Evolutionary conservation across 1,140 invertebrate species (phyloP), one percentile per base, ranked within the genome.

Genomic region (Ganaspis sp.): DNA sequence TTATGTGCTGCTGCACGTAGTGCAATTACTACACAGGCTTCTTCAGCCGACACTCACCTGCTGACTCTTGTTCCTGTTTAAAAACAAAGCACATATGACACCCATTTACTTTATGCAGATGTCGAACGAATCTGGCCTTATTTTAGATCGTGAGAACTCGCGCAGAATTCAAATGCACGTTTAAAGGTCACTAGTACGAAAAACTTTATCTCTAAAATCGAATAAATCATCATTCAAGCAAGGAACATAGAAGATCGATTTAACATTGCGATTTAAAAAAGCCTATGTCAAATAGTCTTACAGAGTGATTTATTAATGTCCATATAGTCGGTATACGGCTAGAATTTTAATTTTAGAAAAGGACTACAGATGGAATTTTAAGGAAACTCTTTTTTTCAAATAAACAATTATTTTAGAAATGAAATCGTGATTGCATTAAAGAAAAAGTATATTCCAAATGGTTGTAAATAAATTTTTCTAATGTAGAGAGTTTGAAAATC

Each of bases 61-160:
- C 58, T 64, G 26, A 64, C 58, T 64, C 58, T 64, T 64, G 11
- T 64, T 64, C 58, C 58, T 64, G 58, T 64, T 64, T 64, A 64
- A 64, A 64, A 29, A 64, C 58, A 64, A 29, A 26, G 58, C 58
- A 64, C 58, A 64, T 64, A 64, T 64, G 58, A 64, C 58, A 64
- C 23, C 58, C 58, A 64, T 64, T 26, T 64, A 64, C 23, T 29
- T n/a, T 34, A 64, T 64, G 58, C 58, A 64, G 58, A 64, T 64
- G 58, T 64, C 58, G 58, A 64, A 64, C 58, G 23, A 64, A 64
- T 64, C 58, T 64, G 23, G 58, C 58, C 58, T 34, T 64, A 26
- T 64, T 29, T 0, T 11, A n/a, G 23, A 64, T 64, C 58, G 58
- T 64, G 58, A 64, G 58, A 64, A 64, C 58, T 64, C 58, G 26